Evolutionary conservation across 2,888 invertebrate species (phyloP).

Genomic region (Ceraclea dissimilis): DNA sequence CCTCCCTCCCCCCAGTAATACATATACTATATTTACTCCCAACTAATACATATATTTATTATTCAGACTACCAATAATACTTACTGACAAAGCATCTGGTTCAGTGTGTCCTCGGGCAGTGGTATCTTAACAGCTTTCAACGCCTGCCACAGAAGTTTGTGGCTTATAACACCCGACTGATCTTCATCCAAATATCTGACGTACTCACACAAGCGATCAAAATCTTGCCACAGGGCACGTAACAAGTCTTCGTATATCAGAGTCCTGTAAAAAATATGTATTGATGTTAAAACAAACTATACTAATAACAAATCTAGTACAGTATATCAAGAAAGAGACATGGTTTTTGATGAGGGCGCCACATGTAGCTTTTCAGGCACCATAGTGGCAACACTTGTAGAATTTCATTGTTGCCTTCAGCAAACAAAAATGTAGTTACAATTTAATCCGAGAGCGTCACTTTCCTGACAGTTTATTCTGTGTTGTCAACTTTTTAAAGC

Average conservation of each 20-base stretch:
- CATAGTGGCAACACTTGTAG: too few relatives aligned
- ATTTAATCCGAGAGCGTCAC: too few relatives aligned
- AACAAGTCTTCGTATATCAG: constrained; percentile 64
- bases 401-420: too few relatives aligned
- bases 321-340: not conserved
- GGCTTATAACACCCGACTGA: constrained; percentile 43
- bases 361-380: too few relatives aligned
- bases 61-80: too few relatives aligned
- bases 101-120: constrained; percentile 56
- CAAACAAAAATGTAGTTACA: too few relatives aligned
- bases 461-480: too few relatives aligned
- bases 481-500: too few relatives aligned
- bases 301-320: not conserved
- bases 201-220: constrained; percentile 53
- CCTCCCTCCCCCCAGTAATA: too few relatives aligned
- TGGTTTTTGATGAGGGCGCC: too few relatives aligned
- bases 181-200: constrained; percentile 44
- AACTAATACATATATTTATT: too few relatives aligned
- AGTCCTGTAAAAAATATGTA: constrained; percentile 40
- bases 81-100: constrained; percentile 63
- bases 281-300: not conserved
- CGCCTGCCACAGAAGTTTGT: constrained; percentile 54
- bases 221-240: constrained; percentile 65
- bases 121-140: constrained; percentile 65
- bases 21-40: too few relatives aligned